A percentile compares a stretch with the other conserved stretches of the same genome.
These are phyloP conservation scores for Anthopleura sola DNA, from an alignment of 64 coral and sea anemone species.

Conservation along the genomic window DNA sequence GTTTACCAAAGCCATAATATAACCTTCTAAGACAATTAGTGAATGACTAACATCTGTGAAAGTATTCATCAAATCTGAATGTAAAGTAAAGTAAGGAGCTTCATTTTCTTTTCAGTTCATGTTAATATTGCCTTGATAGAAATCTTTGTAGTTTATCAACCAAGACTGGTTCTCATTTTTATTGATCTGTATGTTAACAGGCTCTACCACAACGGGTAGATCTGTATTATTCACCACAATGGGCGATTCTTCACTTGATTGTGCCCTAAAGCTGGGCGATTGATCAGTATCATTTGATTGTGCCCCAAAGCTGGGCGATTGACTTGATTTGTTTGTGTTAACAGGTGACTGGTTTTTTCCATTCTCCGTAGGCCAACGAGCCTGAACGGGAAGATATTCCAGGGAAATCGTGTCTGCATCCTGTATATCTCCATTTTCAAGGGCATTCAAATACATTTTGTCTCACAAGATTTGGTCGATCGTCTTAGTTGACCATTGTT, in stretches of 20 bases:
- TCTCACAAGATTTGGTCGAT: too few species aligned
- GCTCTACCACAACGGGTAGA: slow-evolving; percentile 24
- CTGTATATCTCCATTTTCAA: too few species aligned
- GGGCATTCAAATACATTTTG: too few species aligned
- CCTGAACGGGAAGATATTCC: too few species aligned
- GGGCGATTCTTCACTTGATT: not conserved
- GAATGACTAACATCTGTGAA: not conserved
- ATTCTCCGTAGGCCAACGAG: too few species aligned
- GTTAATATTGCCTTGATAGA: slow-evolving; percentile 1
- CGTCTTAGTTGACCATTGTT: too few species aligned
- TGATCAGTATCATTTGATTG: too few species aligned
- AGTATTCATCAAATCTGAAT: slow-evolving; percentile 26
- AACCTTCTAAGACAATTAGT: slow-evolving; percentile 17
- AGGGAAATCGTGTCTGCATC: too few species aligned
- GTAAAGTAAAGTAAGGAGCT: slow-evolving; percentile 24
- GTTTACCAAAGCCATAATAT: slow-evolving; percentile 35
- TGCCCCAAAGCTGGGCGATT: too few species aligned
- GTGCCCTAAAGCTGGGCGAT: slow-evolving; percentile 14
- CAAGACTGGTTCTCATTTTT: slow-evolving; percentile 10
- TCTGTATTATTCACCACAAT: not conserved
- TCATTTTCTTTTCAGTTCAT: slow-evolving; percentile 12
- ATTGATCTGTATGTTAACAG: not conserved
- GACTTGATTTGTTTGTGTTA: too few species aligned
- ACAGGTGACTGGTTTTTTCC: too few species aligned
- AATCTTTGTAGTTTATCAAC: slow-evolving; percentile 40